A percentile compares a stretch with the other conserved stretches of the same genome.
Evolutionary conservation across 2,113 vertebrate species (phyloP).

Genomic region (Melanotaenia duboulayi): DNA sequence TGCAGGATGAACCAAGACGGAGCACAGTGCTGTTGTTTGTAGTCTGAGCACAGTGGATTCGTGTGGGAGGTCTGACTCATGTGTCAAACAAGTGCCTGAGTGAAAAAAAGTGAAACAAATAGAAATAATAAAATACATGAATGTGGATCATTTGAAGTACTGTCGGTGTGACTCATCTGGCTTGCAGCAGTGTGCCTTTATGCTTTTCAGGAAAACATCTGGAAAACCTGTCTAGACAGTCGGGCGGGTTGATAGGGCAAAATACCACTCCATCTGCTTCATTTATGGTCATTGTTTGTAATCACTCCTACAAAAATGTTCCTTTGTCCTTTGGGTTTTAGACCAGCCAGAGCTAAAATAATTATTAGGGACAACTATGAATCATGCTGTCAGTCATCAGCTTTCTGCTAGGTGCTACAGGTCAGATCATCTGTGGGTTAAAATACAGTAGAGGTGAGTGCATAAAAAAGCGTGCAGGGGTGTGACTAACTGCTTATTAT

Average conservation of each 20-base stretch:
- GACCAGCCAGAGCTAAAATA: constrained; percentile 56
- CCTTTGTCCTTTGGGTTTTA: constrained; percentile 52
- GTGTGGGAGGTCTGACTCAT: constrained; percentile 49
- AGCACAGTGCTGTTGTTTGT: constrained; percentile 49
- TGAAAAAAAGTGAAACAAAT: constrained; percentile 15
- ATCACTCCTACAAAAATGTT: constrained; percentile 38
- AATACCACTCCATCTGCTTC: constrained; percentile 1
- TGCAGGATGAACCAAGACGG: constrained; percentile 53
- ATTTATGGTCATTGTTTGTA: constrained; percentile 46
- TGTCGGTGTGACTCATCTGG: neutral
- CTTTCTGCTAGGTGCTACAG: constrained; percentile 67
- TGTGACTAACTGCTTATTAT: constrained; percentile 79
- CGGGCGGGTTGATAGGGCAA: constrained; percentile 15
- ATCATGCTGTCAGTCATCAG: constrained; percentile 77
- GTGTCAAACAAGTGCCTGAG: constrained; percentile 41
- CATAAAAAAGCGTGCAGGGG: constrained; percentile 50
- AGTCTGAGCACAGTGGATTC: constrained; percentile 55
- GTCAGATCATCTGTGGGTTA: constrained; percentile 66
- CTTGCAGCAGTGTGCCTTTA: constrained; percentile 24
- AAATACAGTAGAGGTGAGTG: constrained; percentile 55
- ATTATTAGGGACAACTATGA: constrained; percentile 72
- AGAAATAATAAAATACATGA: constrained; percentile 21
- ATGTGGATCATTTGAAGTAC: neutral
- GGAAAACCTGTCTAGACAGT: constrained; percentile 31
- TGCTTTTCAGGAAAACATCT: constrained; percentile 37